Conservation (phyloP, 2,113 vertebrate genomes). For the Esox niger region DNA sequence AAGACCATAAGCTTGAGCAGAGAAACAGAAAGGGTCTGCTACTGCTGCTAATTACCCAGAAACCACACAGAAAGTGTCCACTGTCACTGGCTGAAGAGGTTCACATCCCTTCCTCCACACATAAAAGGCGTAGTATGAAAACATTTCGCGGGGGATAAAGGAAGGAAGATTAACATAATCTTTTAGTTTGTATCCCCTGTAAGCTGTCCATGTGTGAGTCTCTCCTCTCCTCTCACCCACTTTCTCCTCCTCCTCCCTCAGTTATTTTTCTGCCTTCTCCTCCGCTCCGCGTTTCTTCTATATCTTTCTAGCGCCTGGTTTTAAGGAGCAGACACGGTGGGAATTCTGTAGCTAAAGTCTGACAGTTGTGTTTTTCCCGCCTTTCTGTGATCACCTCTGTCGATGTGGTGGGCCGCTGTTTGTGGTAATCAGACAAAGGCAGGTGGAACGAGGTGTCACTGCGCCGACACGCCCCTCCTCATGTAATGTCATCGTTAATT, state of each 20-base stretch:
- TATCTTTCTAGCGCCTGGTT: conserved; percentile 81
- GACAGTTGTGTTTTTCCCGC: conserved; percentile 94
- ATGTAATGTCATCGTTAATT: conserved; percentile 82
- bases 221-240: conserved; percentile 39
- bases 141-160: conserved; percentile 98
- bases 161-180: conserved; percentile 98
- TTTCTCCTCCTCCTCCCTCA: conserved; percentile 46
- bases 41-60: conserved; percentile 99
- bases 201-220: conserved; percentile 68
- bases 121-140: conserved; percentile 99
- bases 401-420: conserved; percentile 80
- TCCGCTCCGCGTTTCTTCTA: conserved; percentile 4
- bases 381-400: conserved; percentile 94
- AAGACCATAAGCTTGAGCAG: conserved; percentile 99
- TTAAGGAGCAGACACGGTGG: conserved; percentile 84
- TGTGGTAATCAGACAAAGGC: conserved; percentile 83
- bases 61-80: conserved; percentile 99
- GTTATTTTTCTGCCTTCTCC: conserved; percentile 53
- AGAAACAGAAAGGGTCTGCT: conserved; percentile 96
- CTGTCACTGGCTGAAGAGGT: conserved; percentile 98
- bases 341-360: conserved; percentile 87
- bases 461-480: conserved; percentile 84
- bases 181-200: conserved; percentile 95
- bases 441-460: conserved; percentile 84
- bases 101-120: conserved; percentile 97